A percentile compares a stretch with the other conserved stretches of the same genome.
These are phyloP conservation scores for Drosophila pseudotakahashii DNA, from an alignment of 2,888 invertebrate genomes.

Conservation along the genomic window DNA sequence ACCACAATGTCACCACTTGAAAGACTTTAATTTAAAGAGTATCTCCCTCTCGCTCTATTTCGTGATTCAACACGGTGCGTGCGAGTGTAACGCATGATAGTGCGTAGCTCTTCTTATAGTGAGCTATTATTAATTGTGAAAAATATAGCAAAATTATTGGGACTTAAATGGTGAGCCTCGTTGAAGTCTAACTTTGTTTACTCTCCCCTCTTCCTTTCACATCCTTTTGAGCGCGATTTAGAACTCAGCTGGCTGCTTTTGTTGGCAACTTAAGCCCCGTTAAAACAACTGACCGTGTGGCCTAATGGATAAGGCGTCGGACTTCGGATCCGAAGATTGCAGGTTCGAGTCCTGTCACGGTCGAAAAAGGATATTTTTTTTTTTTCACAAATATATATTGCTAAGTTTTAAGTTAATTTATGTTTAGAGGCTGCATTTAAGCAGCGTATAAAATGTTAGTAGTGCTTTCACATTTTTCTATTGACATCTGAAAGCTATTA, in stretches of 20 bases:
- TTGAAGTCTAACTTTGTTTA: background rate
- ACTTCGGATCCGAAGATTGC: conserved; percentile 52
- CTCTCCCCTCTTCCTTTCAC: background rate
- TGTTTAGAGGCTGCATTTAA: background rate
- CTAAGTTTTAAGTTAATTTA: background rate
- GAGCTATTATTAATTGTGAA: background rate
- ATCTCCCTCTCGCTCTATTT: conserved; percentile 30
- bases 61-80: conserved; percentile 3
- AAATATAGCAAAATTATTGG: background rate
- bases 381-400: background rate
- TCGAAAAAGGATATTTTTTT: background rate
- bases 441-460: background rate
- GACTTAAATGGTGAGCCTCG: background rate
- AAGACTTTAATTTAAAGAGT: background rate
- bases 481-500: background rate
- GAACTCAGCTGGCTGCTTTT: background rate
- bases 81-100: conserved; percentile 5
- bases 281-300: conserved; percentile 36
- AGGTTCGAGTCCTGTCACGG: conserved; percentile 51
- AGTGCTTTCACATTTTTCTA: no score
- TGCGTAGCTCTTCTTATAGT: background rate
- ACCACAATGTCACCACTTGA: background rate
- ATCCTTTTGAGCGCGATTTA: background rate
- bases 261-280: conserved; percentile 1
- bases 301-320: conserved; percentile 52